Percentiles rank a stretch among this genome's conserved stretches.
Evolutionary conservation across 2,113 vertebrate genomes (phyloP).

Genomic region (Cyprinus carpio): DNA sequence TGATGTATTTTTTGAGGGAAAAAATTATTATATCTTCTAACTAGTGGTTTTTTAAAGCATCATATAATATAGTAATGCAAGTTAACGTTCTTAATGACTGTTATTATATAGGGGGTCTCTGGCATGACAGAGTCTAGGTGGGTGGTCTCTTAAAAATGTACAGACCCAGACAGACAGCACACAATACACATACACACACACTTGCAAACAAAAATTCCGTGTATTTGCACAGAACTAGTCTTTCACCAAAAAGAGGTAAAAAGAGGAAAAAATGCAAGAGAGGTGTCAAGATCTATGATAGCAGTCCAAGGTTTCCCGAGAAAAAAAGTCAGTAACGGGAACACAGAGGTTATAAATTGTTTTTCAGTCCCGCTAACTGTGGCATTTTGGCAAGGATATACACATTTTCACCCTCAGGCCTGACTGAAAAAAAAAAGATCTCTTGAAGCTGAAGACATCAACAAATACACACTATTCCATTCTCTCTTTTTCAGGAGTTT

Average conservation of each 20-base stretch:
- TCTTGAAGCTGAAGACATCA: slow-evolving; percentile 38
- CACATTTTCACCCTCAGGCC: slow-evolving; percentile 21
- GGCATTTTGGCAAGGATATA: slow-evolving; percentile 39
- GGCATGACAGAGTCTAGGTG: neutral
- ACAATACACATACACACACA: neutral
- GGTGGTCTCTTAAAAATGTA: neutral
- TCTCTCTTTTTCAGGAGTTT: neutral
- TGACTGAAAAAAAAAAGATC: slow-evolving; percentile 25
- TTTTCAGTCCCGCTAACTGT: slow-evolving; percentile 13
- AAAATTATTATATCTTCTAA: neutral
- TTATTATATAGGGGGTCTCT: neutral
- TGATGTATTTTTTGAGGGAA: neutral
- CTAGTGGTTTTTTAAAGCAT: neutral
- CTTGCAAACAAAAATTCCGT: neutral
- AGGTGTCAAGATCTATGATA: slow-evolving; percentile 20
- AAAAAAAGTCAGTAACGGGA: neutral
- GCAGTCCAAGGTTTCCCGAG: neutral
- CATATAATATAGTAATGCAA: neutral
- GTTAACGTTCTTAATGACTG: neutral
- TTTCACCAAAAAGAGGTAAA: neutral
- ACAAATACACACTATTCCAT: slow-evolving; percentile 15
- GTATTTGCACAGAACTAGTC: neutral
- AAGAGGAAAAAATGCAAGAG: neutral
- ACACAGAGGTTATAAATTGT: slow-evolving; percentile 11
- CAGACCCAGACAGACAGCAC: neutral